Evolutionary conservation across 2,797 vertebrate species (phyloP).

Genomic region (Chaetophractus vellerosus): DNA sequence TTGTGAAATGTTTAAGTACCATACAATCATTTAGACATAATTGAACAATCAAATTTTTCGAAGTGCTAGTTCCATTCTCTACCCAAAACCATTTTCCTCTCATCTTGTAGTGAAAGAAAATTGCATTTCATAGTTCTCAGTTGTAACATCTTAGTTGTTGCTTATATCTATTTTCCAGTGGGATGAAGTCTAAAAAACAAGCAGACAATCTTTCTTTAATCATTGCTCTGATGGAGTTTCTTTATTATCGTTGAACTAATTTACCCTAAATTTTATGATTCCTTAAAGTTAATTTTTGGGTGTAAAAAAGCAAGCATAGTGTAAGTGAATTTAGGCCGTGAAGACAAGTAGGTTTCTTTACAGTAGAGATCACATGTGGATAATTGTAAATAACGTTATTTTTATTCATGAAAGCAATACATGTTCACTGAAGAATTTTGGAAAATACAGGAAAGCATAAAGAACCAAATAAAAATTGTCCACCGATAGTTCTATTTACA

Average conservation of each 20-base stretch:
- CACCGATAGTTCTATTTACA: not conserved
- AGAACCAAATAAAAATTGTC: not conserved
- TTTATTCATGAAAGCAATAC: not conserved
- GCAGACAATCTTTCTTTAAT: not conserved
- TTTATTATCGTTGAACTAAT: not conserved
- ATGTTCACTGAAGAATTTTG: not conserved
- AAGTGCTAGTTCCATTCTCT: not conserved
- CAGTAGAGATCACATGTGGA: not conserved
- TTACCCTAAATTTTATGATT: constrained; percentile 27
- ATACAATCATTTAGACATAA: not conserved
- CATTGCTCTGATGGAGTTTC: not conserved
- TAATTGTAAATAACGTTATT: constrained; percentile 32
- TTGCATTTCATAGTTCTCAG: not conserved
- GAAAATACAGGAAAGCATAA: not conserved
- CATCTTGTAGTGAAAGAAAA: not conserved
- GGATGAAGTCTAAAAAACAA: not conserved
- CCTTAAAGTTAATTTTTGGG: constrained; percentile 33
- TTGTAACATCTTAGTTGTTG: not conserved
- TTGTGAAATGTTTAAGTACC: not conserved
- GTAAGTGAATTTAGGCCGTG: not conserved
- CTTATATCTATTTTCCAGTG: constrained; percentile 44
- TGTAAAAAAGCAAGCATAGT: not conserved
- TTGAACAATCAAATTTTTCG: not conserved
- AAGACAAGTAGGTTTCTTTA: not conserved
- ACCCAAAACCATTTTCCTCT: not conserved